A percentile compares a stretch with the other conserved stretches of the same genome.
These are phyloP conservation scores for Leptopilina clavipes DNA, from an alignment of 1,140 invertebrate species.

Conservation along the genomic window DNA sequence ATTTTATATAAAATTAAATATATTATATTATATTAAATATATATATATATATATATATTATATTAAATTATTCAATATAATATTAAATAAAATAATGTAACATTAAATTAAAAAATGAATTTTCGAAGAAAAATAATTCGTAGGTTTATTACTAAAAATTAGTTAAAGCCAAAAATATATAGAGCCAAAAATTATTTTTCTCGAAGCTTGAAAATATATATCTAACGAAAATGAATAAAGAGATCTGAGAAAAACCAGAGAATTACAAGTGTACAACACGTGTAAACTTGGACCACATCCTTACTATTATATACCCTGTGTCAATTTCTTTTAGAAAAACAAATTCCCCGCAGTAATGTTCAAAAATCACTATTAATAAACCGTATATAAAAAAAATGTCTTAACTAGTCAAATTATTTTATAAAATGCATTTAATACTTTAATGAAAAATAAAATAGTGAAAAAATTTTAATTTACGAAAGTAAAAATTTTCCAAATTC, in stretches of 20 bases:
- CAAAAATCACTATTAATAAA: background rate
- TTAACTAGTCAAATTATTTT: background rate
- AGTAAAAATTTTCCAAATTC: background rate
- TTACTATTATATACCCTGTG: constrained; percentile 45
- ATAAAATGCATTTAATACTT: background rate
- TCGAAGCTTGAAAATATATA: background rate
- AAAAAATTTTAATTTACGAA: too few relatives aligned
- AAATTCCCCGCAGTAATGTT: background rate
- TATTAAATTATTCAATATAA: too few relatives aligned
- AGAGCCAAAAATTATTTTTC: background rate
- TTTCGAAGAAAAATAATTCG: too few relatives aligned
- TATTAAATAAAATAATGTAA: too few relatives aligned
- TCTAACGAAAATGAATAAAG: background rate
- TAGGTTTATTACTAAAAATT: too few relatives aligned
- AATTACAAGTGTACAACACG: constrained; percentile 56
- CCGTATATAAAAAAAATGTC: background rate
- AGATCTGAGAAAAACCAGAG: constrained; percentile 17
- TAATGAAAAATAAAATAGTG: too few relatives aligned
- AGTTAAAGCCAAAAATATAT: too few relatives aligned
- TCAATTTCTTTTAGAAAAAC: constrained; percentile 8
- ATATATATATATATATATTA: too few relatives aligned
- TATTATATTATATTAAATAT: too few relatives aligned
- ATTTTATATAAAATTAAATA: too few relatives aligned
- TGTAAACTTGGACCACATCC: constrained; percentile 46
- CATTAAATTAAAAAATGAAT: background rate